phyloP scores from a whole-genome alignment of 2,888 invertebrate species.

The Elegia similella region DNA sequence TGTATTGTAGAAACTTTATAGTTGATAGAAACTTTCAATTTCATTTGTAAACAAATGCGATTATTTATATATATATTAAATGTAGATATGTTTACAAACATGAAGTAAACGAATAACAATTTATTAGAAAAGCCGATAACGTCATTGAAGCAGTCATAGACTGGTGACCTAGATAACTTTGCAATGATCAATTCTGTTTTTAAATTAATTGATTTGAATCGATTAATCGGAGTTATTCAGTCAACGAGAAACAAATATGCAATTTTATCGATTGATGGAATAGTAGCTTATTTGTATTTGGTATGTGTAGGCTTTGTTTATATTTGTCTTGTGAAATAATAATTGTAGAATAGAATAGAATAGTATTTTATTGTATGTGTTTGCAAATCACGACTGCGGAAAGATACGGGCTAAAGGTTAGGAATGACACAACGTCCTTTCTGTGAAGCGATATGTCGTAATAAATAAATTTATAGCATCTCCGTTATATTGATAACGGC shows the following conservation, averaged over 20 bases:
- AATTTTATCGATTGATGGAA: background rate
- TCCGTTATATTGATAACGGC: conserved; percentile 4
- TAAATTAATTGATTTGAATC: background rate
- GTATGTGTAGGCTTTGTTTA: too few species aligned
- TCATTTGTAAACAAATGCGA: background rate
- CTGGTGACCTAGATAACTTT: background rate
- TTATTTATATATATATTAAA: too few species aligned
- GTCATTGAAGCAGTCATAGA: background rate
- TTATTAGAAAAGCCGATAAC: background rate
- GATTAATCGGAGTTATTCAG: background rate
- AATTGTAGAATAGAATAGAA: too few species aligned
- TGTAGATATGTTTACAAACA: too few species aligned
- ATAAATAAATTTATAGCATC: background rate
- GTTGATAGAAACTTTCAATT: background rate
- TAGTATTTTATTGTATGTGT: background rate
- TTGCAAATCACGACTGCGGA: conserved; percentile 20
- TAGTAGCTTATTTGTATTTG: background rate
- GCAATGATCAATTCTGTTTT: background rate
- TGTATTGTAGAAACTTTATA: conserved; percentile 2
- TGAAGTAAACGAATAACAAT: background rate
- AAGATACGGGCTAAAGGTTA: conserved; percentile 35
- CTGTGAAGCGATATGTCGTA: conserved; percentile 5
- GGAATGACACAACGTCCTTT: conserved; percentile 18
- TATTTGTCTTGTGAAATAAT: too few species aligned
- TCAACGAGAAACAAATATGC: background rate